Base-by-base conservation (phyloP, 1,140 invertebrate genomes). In the Bombus huntii region DNA sequence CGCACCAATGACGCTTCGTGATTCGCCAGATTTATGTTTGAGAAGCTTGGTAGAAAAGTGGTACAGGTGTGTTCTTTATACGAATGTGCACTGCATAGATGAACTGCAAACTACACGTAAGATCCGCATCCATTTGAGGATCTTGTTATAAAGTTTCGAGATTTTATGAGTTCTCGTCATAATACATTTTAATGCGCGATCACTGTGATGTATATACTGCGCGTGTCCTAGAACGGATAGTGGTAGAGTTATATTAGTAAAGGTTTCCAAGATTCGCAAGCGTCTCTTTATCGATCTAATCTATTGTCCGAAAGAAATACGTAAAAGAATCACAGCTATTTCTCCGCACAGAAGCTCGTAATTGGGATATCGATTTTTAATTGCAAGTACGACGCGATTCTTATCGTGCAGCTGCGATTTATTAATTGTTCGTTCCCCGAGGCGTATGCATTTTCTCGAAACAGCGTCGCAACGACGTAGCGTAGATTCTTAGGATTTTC, bases 351-450 rank as follows among this genome's bases (percentile, higher is more conserved):
- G 25, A 37, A 13, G 3, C 73, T 28, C 37, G 12, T 78, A 59
- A 78, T 83, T 83, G 74, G 34, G 28, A 37, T 57, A 70, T 83
- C 65, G 81, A 77, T 78, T 78, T 83, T 65, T 70, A 78, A 57
- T 83, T 22, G 53, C 12, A 22, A 42, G 3, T 12, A 44, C 70
- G 39, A 44, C 22, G 37, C 68, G 25, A 44, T 62, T 44, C 42
- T 18, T 18, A 28, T n/a, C 25, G 15, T 4, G 34, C 9, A n/a
- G 15, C 8, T 9, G 57, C 31, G n/a, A 28, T 34, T n/a, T 34
- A 34, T 34, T 15, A 53, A 68, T 4, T 31, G 42, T 8, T 80
- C 31, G 37, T 44, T 47, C 47, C 31, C 3, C 44, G 31, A 70
- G 65, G 31, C 65, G 8, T 15, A 3, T 42, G 3, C 25, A 31